Conservation (phyloP, 2,113 vertebrate species). For the Siniperca chuatsi region DNA sequence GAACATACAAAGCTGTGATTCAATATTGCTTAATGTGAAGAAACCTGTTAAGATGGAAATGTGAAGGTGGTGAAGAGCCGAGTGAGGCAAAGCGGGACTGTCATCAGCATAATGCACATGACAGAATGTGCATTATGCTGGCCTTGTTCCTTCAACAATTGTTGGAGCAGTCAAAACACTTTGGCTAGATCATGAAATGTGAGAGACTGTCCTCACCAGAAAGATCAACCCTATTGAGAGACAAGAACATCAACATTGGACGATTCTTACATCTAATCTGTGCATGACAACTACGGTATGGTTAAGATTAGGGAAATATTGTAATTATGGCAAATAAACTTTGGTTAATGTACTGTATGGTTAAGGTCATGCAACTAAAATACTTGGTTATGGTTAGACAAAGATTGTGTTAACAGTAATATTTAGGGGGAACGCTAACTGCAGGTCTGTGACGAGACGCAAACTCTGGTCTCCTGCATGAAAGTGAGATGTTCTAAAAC, state of each 20-base stretch:
- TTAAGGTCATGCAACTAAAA: not conserved
- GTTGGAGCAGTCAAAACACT: conserved; percentile 1
- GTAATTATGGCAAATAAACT: not conserved
- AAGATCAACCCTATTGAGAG: not conserved
- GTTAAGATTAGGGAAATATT: not conserved
- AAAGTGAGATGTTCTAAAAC: not conserved
- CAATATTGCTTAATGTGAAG: conserved; percentile 5
- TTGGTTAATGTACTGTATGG: not conserved
- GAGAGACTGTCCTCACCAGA: conserved; percentile 1
- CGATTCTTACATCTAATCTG: not conserved
- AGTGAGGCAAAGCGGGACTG: conserved; percentile 3
- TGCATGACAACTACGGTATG: not conserved
- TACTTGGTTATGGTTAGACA: not conserved
- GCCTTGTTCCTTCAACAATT: conserved; percentile 54
- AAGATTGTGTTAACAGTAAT: not conserved
- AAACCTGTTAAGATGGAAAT: conserved; percentile 33
- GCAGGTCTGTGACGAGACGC: not conserved
- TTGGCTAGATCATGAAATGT: not conserved
- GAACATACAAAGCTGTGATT: conserved; percentile 22
- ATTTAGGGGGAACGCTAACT: not conserved
- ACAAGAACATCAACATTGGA: not conserved
- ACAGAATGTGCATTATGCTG: conserved; percentile 49
- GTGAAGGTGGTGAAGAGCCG: conserved; percentile 19
- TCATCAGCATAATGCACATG: conserved; percentile 46
- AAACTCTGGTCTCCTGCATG: not conserved